These are phyloP conservation scores for Erethizon dorsatum DNA, from an alignment of 2,797 vertebrate species.

Conservation along the genomic window DNA sequence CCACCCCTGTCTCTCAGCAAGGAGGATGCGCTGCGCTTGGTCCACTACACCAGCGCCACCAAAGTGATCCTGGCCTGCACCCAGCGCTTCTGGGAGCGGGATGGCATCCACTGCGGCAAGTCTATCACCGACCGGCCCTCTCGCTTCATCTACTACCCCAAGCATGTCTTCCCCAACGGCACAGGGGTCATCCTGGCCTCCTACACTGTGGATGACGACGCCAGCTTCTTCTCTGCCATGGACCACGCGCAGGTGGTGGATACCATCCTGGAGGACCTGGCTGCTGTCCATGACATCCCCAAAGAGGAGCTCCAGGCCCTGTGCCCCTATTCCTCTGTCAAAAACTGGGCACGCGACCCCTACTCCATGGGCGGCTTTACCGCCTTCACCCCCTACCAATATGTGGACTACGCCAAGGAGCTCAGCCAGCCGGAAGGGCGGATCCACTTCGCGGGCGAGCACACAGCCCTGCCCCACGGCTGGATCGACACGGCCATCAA, in stretches of 20 bases:
- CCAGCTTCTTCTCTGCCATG: slow-evolving; percentile 81
- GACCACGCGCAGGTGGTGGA: neutral
- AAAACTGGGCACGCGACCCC: slow-evolving; percentile 85
- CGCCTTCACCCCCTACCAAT: slow-evolving; percentile 86
- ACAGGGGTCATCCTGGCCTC: slow-evolving; percentile 83
- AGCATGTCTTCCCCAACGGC: slow-evolving; percentile 77
- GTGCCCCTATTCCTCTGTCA: slow-evolving; percentile 61
- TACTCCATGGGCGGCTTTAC: slow-evolving; percentile 77
- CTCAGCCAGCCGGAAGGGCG: slow-evolving; percentile 71
- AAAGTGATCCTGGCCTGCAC: slow-evolving; percentile 84
- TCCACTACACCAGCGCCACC: slow-evolving; percentile 77
- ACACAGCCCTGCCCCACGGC: slow-evolving; percentile 68
- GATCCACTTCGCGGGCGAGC: slow-evolving; percentile 85
- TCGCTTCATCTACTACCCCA: slow-evolving; percentile 86
- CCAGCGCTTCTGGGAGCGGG: slow-evolving; percentile 86
- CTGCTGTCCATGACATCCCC: slow-evolving; percentile 71
- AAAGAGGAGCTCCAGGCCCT: slow-evolving; percentile 65
- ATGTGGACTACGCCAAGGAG: slow-evolving; percentile 63
- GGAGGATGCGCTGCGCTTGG: slow-evolving; percentile 72
- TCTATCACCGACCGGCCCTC: slow-evolving; percentile 85
- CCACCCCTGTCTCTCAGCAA: slow-evolving; percentile 68
- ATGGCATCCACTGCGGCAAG: slow-evolving; percentile 78
- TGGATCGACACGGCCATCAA: slow-evolving; percentile 85
- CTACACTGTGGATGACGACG: slow-evolving; percentile 78
- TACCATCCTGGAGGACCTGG: slow-evolving; percentile 83